phyloP scores from a whole-genome alignment of 2,113 vertebrate species.

The Pyxicephalus adspersus region DNA sequence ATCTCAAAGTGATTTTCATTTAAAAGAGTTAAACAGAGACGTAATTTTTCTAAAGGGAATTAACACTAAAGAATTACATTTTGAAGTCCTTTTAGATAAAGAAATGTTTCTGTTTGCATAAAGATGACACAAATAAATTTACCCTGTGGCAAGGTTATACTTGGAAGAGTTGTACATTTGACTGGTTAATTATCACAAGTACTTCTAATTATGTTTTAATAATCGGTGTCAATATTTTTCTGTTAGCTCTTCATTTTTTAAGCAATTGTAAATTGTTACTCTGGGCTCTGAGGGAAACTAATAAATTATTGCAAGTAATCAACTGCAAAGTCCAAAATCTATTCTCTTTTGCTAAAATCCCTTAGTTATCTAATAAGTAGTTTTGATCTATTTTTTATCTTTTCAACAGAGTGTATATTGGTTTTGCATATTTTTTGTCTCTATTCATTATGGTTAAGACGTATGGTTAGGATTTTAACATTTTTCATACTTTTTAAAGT shows the following conservation, averaged over 20 bases:
- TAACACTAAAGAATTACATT: constrained; percentile 83
- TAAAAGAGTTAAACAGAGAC: constrained; percentile 83
- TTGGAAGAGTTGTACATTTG: constrained; percentile 69
- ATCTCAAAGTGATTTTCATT: constrained; percentile 82
- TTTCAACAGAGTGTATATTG: constrained; percentile 15
- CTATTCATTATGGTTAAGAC: not conserved
- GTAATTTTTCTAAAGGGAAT: constrained; percentile 83
- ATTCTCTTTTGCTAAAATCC: constrained; percentile 69
- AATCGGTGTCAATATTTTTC: constrained; percentile 70
- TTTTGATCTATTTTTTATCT: constrained; percentile 67
- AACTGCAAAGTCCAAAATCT: constrained; percentile 73
- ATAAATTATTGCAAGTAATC: constrained; percentile 65
- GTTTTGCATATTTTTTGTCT: too few relatives aligned
- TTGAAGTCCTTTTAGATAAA: constrained; percentile 83
- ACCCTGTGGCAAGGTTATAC: constrained; percentile 74
- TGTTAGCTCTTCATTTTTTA: constrained; percentile 69
- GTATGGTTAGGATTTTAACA: too few relatives aligned
- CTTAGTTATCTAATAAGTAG: constrained; percentile 72
- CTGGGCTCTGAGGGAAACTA: constrained; percentile 63
- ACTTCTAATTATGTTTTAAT: constrained; percentile 72
- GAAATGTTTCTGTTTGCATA: constrained; percentile 80
- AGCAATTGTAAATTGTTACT: constrained; percentile 65
- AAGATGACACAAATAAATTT: constrained; percentile 74
- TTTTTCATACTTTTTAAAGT: too few relatives aligned
- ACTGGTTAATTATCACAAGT: constrained; percentile 76